Conservation (phyloP, 2,888 invertebrate species). For the Drosophila paramelanica region DNA sequence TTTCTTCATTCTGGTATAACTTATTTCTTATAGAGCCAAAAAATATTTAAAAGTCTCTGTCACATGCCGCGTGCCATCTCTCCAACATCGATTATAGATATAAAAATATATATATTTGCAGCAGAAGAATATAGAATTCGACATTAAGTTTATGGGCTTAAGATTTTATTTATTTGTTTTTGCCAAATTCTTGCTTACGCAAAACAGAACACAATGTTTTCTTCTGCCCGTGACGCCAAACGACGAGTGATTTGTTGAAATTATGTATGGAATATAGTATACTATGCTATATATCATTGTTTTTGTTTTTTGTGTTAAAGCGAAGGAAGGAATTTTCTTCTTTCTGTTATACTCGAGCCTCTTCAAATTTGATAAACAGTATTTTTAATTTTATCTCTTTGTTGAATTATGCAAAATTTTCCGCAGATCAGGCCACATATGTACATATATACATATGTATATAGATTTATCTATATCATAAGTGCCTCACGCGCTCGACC, state of each 20-base stretch:
- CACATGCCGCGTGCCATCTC: conserved; percentile 44
- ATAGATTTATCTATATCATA: conserved; percentile 28
- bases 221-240: conserved; percentile 58
- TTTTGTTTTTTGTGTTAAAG: conserved; percentile 16
- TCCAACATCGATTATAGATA: conserved; percentile 16
- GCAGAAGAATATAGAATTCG: conserved; percentile 14
- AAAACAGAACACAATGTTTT: conserved; percentile 58
- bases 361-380: conserved; percentile 36
- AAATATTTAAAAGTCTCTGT: conserved; percentile 25
- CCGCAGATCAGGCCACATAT: conserved; percentile 23
- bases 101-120: conserved; percentile 6
- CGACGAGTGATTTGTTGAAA: conserved; percentile 38
- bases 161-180: conserved; percentile 77
- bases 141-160: conserved; percentile 68
- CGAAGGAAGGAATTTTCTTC: conserved; percentile 7
- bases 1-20: conserved; percentile 12
- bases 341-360: conserved; percentile 6
- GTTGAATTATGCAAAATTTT: conserved; percentile 32
- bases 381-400: conserved; percentile 14
- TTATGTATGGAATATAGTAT: conserved; percentile 20
- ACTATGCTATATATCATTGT: conserved; percentile 14
- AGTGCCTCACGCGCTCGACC: conserved; percentile 61
- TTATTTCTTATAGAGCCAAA: conserved; percentile 6
- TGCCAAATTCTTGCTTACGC: conserved; percentile 67
- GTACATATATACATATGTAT: conserved; percentile 16